Evolutionary conservation across 1,140 invertebrate genomes (phyloP).

Genomic region (Leptinotarsa texana): DNA sequence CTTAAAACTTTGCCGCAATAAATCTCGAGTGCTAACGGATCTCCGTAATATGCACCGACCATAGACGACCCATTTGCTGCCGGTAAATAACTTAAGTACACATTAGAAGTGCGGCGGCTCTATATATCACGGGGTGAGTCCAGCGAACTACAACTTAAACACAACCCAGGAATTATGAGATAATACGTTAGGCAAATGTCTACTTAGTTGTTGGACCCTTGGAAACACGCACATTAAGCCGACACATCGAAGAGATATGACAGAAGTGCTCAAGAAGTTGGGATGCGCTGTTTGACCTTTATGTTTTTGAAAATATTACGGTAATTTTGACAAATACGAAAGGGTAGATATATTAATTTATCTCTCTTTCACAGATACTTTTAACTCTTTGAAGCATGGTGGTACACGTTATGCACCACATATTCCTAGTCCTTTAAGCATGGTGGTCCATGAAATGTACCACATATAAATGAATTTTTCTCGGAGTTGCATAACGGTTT

Average conservation of each 20-base stretch:
- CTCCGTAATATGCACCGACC: slow-evolving; percentile 26
- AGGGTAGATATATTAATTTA: too few species aligned
- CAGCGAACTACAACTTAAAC: slow-evolving; percentile 49
- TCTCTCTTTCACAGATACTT: too few species aligned
- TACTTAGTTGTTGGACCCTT: slow-evolving; percentile 35
- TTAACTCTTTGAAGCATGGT: too few species aligned
- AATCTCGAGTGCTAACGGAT: slow-evolving; percentile 17
- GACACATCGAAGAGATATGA: slow-evolving; percentile 21
- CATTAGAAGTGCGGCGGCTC: slow-evolving; percentile 46
- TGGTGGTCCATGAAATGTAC: too few species aligned
- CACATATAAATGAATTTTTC: too few species aligned
- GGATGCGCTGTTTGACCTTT: not conserved
- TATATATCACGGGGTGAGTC: slow-evolving; percentile 51
- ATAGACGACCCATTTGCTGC: slow-evolving; percentile 29
- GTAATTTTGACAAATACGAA: too few species aligned
- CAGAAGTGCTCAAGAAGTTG: slow-evolving; percentile 1
- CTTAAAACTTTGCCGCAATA: slow-evolving; percentile 15
- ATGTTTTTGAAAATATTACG: not conserved
- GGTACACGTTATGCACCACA: too few species aligned
- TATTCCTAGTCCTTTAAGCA: too few species aligned
- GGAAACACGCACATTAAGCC: slow-evolving; percentile 10
- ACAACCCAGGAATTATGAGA: slow-evolving; percentile 53
- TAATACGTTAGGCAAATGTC: slow-evolving; percentile 55
- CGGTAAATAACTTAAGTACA: slow-evolving; percentile 51
- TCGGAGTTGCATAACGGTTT: too few species aligned